Evolutionary conservation across 2,113 vertebrate genomes (phyloP).

Genomic region (Malaclemys terrapin): DNA sequence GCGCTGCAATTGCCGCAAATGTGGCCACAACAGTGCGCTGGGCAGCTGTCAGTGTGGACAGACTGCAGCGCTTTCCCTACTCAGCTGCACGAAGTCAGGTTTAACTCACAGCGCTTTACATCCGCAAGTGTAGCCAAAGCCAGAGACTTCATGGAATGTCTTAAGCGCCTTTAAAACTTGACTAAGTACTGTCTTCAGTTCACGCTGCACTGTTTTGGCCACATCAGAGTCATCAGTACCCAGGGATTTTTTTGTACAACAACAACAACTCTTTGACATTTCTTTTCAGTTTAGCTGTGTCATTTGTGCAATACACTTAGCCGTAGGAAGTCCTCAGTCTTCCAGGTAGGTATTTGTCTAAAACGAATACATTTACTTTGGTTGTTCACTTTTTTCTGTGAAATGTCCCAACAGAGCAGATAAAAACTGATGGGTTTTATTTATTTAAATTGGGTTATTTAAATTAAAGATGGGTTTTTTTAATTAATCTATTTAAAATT

Average conservation of each 20-base stretch:
- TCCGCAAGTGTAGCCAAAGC: no score
- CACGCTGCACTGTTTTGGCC: neutral
- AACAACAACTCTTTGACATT: neutral
- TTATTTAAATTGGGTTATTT: neutral
- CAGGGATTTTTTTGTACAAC: neutral
- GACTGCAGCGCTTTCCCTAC: no score
- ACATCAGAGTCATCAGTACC: neutral
- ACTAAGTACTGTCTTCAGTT: neutral
- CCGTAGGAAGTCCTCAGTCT: neutral
- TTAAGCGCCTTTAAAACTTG: no score
- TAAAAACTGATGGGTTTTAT: neutral
- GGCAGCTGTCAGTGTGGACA: no score
- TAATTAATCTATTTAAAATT: neutral
- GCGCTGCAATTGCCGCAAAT: no score
- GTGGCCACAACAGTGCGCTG: no score
- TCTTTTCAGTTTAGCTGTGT: neutral
- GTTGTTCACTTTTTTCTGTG: neutral
- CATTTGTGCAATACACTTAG: neutral
- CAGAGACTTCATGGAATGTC: no score
- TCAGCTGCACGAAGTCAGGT: no score
- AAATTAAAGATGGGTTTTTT: neutral
- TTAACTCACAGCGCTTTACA: no score
- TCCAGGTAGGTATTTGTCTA: neutral
- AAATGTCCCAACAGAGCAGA: neutral
- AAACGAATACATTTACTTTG: neutral